Conservation (phyloP, 2,888 invertebrate genomes). For the Synanthedon vespiformis region DNA sequence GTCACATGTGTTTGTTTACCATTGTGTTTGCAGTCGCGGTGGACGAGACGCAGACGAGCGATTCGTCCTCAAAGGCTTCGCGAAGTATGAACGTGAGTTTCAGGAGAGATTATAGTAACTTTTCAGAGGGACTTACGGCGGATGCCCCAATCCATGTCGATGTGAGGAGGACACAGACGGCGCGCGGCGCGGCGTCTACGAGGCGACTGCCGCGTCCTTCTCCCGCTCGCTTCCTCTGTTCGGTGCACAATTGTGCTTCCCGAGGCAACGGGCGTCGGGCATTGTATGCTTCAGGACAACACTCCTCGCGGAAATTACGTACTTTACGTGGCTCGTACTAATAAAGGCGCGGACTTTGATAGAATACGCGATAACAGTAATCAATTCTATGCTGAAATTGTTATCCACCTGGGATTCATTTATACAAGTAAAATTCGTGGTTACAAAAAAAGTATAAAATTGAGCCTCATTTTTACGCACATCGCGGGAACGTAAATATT, state of each 20-base stretch:
- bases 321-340: conserved; percentile 7
- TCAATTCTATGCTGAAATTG: no score
- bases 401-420: no score
- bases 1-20: conserved; percentile 70
- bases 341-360: no score
- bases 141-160: conserved; percentile 67
- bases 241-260: background rate
- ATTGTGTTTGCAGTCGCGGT: conserved; percentile 43
- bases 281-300: background rate
- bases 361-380: no score
- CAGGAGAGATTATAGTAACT: conserved; percentile 24
- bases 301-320: conserved; percentile 26
- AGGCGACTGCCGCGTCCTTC: conserved; percentile 60
- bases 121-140: conserved; percentile 54
- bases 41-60: conserved; percentile 1
- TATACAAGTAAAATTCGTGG: no score
- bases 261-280: background rate
- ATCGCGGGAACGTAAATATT: no score
- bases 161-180: conserved; percentile 24
- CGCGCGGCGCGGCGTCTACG: conserved; percentile 59
- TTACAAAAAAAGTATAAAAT: no score
- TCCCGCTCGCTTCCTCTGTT: conserved; percentile 36
- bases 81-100: conserved; percentile 11
- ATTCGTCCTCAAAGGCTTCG: conserved; percentile 8
- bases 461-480: no score